phyloP scores from a whole-genome alignment of 2,888 invertebrate genomes.

The Drosophila algonquin region DNA sequence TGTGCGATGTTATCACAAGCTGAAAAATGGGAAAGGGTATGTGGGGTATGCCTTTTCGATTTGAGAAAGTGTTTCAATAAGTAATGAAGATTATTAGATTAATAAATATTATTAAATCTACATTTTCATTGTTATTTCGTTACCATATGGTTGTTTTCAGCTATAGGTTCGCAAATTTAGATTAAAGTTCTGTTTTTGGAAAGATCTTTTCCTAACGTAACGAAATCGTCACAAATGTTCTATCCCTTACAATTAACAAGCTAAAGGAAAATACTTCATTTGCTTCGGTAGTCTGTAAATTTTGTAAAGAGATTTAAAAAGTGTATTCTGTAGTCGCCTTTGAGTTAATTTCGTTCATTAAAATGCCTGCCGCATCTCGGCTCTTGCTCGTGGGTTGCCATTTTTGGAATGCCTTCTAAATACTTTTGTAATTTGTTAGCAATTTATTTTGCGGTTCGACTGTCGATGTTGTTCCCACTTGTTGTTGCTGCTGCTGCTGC shows the following conservation, averaged over 20 bases:
- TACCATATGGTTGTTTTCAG: too few relatives aligned
- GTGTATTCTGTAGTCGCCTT: conserved; percentile 23
- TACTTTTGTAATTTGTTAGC: conserved; percentile 78
- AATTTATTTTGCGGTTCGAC: conserved; percentile 73
- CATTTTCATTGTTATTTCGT: background rate
- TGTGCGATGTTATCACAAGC: conserved; percentile 5
- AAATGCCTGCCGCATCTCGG: conserved; percentile 66
- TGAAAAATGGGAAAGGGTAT: background rate
- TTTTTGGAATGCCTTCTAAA: conserved; percentile 74
- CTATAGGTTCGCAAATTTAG: too few relatives aligned
- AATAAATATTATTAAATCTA: background rate
- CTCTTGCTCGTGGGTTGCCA: conserved; percentile 55
- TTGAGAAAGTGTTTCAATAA: background rate
- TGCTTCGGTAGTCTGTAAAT: background rate
- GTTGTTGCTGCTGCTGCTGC: conserved; percentile 27
- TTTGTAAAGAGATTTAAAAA: background rate
- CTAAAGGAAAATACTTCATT: background rate
- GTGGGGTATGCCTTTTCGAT: background rate
- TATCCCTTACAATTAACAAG: too few relatives aligned
- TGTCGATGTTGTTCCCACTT: conserved; percentile 36
- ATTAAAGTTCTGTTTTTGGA: too few relatives aligned
- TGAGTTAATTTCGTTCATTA: conserved; percentile 28
- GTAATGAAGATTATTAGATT: background rate
- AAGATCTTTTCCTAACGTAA: too few relatives aligned
- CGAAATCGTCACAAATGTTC: too few relatives aligned